Conservation (phyloP, 2,113 vertebrate genomes). For the Willisornis vidua region DNA sequence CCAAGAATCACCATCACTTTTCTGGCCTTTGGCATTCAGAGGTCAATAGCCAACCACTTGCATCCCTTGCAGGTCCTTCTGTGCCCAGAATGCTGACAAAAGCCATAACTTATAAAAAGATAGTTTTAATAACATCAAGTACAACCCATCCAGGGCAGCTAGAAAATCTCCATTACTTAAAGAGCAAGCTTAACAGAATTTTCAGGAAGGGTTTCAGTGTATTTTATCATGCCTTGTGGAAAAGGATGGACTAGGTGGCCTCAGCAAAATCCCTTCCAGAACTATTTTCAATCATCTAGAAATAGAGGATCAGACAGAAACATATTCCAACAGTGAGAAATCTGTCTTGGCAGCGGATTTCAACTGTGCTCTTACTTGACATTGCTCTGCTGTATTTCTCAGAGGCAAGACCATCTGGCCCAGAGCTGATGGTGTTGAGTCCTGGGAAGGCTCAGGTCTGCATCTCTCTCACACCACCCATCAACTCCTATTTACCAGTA, state of each 20-base stretch:
- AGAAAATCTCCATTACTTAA: not conserved
- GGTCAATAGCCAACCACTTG: not conserved
- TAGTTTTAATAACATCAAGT: not conserved
- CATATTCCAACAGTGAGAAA: not conserved
- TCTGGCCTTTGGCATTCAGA: not conserved
- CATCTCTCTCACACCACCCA: not conserved
- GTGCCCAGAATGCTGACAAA: not conserved
- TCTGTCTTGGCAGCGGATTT: not conserved
- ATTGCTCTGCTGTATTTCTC: not conserved
- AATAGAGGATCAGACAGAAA: conserved; percentile 2
- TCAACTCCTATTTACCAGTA: not conserved
- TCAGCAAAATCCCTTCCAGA: not conserved
- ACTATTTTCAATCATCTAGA: not conserved
- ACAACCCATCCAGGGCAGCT: not conserved
- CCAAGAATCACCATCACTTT: not conserved
- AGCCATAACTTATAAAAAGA: not conserved
- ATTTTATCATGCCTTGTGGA: not conserved
- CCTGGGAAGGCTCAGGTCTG: not conserved
- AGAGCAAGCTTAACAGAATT: not conserved
- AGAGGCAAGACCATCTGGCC: not conserved
- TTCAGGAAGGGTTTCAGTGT: not conserved
- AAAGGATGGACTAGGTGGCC: not conserved
- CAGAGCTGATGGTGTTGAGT: not conserved
- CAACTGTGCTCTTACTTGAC: not conserved
- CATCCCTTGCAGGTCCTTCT: not conserved